These are phyloP conservation scores for Lerema accius DNA, from an alignment of 1,140 invertebrate genomes.

Conservation along the genomic window DNA sequence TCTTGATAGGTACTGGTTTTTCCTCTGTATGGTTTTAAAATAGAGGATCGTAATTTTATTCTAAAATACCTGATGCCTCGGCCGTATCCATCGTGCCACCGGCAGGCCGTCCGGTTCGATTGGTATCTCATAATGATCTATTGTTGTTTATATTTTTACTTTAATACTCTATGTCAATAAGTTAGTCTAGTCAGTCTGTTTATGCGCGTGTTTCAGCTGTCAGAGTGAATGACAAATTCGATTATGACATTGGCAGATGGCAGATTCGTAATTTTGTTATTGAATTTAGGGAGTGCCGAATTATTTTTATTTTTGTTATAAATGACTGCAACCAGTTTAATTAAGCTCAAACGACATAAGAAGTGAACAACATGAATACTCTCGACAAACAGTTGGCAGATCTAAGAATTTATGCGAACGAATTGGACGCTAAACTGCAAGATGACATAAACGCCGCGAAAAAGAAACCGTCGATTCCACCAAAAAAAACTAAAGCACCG, in stretches of 20 bases:
- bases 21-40: no score
- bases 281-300: constrained; percentile 12
- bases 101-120: no score
- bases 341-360: background rate
- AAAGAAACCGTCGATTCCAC: constrained; percentile 73
- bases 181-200: no score
- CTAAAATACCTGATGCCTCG: no score
- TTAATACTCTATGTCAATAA: no score
- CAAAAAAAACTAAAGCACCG: constrained; percentile 75
- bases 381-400: constrained; percentile 84
- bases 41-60: no score
- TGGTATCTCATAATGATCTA: no score
- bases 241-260: background rate
- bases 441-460: constrained; percentile 77
- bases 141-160: no score
- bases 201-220: no score
- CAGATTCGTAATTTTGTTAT: constrained; percentile 5
- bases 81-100: no score
- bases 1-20: no score
- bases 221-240: no score
- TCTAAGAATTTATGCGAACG: constrained; percentile 82
- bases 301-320: constrained; percentile 13
- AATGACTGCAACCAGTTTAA: constrained; percentile 2
- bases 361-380: constrained; percentile 76
- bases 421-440: constrained; percentile 79